Evolutionary conservation across 1,140 invertebrate species (phyloP).

Genomic region (Mercenaria mercenaria): DNA sequence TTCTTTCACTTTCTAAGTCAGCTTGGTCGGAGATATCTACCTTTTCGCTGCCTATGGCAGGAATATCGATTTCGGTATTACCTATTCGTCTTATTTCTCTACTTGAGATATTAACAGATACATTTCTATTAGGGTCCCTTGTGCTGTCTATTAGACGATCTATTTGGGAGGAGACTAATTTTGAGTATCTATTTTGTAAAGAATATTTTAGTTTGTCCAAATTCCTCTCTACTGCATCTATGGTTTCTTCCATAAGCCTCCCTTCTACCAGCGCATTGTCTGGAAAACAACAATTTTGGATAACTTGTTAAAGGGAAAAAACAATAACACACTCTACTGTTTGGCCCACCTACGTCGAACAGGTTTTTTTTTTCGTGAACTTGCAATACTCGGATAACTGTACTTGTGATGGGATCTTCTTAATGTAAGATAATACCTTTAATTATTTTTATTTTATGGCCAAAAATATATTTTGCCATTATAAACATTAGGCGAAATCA

Average conservation of each 20-base stretch:
- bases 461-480: too few species aligned
- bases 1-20: too few species aligned
- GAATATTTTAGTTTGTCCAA: not conserved
- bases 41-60: too few species aligned
- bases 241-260: not conserved
- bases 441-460: too few species aligned
- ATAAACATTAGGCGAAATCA: too few species aligned
- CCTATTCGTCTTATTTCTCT: not conserved
- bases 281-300: not conserved
- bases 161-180: conserved; percentile 7
- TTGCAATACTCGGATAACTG: too few species aligned
- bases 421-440: too few species aligned
- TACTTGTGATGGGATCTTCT: too few species aligned
- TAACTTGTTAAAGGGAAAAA: not conserved
- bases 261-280: not conserved
- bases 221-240: not conserved
- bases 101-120: not conserved
- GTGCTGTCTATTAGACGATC: not conserved
- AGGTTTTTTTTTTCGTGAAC: too few species aligned
- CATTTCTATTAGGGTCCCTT: not conserved
- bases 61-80: too few species aligned
- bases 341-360: too few species aligned
- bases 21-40: too few species aligned
- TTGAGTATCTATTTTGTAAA: not conserved
- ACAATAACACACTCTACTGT: not conserved